Conservation (phyloP, 2,113 vertebrate species). For the Craseonycteris thonglongyai region DNA sequence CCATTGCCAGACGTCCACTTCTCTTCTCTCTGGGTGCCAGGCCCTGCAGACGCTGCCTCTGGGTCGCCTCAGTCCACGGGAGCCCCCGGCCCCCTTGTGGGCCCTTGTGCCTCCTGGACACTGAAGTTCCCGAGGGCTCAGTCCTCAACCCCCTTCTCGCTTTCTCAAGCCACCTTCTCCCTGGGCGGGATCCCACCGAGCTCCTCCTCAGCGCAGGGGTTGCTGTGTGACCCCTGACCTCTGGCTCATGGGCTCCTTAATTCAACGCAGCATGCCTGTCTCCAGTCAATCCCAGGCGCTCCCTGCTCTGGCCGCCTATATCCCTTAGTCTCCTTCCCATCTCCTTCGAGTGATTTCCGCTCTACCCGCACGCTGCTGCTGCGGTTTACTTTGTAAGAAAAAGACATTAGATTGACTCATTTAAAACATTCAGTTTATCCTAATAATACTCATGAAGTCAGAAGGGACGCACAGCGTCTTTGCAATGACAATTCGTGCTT, state of each 20-base stretch:
- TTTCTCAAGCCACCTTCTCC: neutral
- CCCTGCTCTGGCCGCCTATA: neutral
- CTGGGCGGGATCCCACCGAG: neutral
- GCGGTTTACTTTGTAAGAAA: neutral
- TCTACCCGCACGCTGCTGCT: fast-evolving
- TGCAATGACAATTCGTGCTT: neutral
- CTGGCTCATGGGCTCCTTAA: neutral
- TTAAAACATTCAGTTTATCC: neutral
- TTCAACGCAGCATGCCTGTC: neutral
- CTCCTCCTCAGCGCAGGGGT: neutral
- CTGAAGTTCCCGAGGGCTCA: neutral
- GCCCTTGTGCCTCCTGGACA: neutral
- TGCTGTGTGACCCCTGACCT: no score
- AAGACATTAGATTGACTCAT: neutral
- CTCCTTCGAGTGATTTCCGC: neutral
- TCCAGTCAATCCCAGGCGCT: neutral
- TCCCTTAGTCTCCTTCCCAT: fast-evolving
- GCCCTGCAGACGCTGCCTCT: neutral
- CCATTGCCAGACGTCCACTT: neutral
- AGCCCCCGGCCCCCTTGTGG: neutral
- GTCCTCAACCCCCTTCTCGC: neutral
- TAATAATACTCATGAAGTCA: neutral
- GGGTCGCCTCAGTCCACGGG: no score
- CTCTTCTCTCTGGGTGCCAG: neutral
- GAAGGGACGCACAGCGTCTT: neutral